Conservation (phyloP, 2,113 vertebrate genomes). For the Octodon degus region DNA sequence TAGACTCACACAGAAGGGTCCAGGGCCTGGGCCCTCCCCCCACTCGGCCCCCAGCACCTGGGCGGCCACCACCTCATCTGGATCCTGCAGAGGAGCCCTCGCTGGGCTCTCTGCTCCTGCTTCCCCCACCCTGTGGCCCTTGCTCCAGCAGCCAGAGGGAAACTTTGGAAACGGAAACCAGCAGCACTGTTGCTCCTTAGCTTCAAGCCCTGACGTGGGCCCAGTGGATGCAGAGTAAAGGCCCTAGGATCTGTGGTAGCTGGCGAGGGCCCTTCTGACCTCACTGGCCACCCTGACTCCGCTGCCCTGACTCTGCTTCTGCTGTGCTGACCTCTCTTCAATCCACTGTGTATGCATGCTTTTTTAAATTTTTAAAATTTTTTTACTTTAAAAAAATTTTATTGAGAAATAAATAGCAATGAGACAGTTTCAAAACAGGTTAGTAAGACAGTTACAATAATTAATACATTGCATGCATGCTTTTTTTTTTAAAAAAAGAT, state of each 20-base stretch:
- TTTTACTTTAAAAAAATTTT: not conserved
- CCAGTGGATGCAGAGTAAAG: not conserved
- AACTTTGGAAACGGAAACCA: not conserved
- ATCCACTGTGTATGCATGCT: not conserved
- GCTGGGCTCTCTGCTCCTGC: not conserved
- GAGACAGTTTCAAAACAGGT: no score
- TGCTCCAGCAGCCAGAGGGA: not conserved
- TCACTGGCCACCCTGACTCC: not conserved
- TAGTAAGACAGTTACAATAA: no score
- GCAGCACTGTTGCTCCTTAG: not conserved
- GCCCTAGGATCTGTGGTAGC: not conserved
- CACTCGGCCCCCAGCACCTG: not conserved
- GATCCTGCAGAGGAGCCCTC: not conserved
- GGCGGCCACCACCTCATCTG: not conserved
- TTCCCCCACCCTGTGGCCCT: rapidly evolving
- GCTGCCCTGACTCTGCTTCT: not conserved
- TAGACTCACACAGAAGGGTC: not conserved
- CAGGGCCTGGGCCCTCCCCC: not conserved
- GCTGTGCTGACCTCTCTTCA: not conserved
- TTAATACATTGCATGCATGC: not conserved
- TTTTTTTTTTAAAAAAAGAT: not conserved
- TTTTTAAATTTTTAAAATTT: not conserved
- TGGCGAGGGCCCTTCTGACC: not conserved
- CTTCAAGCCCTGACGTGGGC: not conserved
- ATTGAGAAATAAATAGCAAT: no score